Conservation (phyloP, 2,888 invertebrate species). For the Brachylomia viminalis region DNA sequence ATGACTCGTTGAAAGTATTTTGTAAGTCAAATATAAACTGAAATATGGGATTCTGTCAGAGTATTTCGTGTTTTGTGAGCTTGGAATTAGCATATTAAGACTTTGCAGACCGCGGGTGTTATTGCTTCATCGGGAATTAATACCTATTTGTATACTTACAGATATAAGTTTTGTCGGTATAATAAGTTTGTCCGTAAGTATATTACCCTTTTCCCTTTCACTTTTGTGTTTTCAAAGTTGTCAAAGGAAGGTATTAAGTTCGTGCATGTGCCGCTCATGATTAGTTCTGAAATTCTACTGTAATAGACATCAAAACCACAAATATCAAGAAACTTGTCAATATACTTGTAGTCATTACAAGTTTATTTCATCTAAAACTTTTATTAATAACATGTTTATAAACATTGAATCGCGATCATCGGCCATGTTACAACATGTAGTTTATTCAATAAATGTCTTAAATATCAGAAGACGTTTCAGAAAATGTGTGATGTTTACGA, state of each 20-base stretch:
- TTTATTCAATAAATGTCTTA: slow-evolving; percentile 57
- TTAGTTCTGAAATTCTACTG: too few relatives aligned
- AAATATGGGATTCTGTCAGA: slow-evolving; percentile 5
- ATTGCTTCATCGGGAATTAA: background rate
- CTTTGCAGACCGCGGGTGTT: background rate
- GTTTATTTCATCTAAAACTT: slow-evolving; percentile 19
- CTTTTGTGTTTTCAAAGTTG: background rate
- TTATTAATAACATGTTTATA: slow-evolving; percentile 45
- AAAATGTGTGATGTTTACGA: slow-evolving; percentile 60
- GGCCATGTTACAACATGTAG: slow-evolving; percentile 44
- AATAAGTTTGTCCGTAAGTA: background rate
- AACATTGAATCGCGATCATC: slow-evolving; percentile 58
- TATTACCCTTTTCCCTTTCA: too few relatives aligned
- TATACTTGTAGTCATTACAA: background rate
- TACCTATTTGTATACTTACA: background rate
- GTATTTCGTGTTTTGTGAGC: slow-evolving; percentile 36
- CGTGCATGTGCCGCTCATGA: background rate
- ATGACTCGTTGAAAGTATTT: slow-evolving; percentile 30
- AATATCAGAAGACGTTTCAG: slow-evolving; percentile 37
- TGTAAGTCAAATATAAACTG: slow-evolving; percentile 32
- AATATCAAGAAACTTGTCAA: slow-evolving; percentile 13
- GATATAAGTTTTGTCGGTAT: background rate
- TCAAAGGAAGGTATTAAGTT: background rate
- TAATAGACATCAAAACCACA: background rate
- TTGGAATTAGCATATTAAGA: background rate